phyloP scores from a whole-genome alignment of 2,113 vertebrate species.

The Australoheros scitulus region DNA sequence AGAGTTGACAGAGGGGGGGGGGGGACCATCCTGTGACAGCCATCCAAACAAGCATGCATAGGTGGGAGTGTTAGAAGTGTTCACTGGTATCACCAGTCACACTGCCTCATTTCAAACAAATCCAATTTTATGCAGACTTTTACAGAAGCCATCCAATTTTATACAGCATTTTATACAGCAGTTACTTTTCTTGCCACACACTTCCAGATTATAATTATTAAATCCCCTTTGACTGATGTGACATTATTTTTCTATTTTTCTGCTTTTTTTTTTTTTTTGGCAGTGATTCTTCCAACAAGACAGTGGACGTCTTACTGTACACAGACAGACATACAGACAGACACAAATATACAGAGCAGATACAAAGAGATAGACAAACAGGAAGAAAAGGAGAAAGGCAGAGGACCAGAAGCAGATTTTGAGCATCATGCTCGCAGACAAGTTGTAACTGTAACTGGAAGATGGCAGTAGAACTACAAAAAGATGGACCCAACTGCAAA shows the following conservation, averaged over 20 bases:
- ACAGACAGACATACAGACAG: conserved; percentile 66
- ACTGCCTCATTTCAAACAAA: conserved; percentile 56
- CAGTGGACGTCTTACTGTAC: conserved; percentile 62
- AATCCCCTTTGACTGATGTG: conserved; percentile 60
- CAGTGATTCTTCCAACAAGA: conserved; percentile 76
- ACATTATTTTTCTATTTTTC: conserved; percentile 29
- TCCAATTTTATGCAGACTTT: conserved; percentile 59
- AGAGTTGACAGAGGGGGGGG: conserved; percentile 47
- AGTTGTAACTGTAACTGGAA: conserved; percentile 59
- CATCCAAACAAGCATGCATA: conserved; percentile 79
- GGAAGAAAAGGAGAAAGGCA: conserved; percentile 59
- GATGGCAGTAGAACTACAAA: conserved; percentile 78
- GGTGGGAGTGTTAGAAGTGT: conserved; percentile 71
- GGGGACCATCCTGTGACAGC: conserved; percentile 70
- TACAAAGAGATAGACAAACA: conserved; percentile 53
- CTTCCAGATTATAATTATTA: conserved; percentile 56
- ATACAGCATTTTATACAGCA: conserved; percentile 60
- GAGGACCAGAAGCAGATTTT: conserved; percentile 65
- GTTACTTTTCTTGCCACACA: conserved; percentile 50
- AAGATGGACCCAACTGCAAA: conserved; percentile 62
- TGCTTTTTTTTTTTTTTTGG: conserved; percentile 46
- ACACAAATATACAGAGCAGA: conserved; percentile 65
- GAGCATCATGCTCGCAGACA: conserved; percentile 72
- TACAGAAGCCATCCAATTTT: conserved; percentile 54
- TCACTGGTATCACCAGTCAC: conserved; percentile 40